Conservation (phyloP, 2,113 vertebrate genomes). For the Perognathus longimembris region DNA sequence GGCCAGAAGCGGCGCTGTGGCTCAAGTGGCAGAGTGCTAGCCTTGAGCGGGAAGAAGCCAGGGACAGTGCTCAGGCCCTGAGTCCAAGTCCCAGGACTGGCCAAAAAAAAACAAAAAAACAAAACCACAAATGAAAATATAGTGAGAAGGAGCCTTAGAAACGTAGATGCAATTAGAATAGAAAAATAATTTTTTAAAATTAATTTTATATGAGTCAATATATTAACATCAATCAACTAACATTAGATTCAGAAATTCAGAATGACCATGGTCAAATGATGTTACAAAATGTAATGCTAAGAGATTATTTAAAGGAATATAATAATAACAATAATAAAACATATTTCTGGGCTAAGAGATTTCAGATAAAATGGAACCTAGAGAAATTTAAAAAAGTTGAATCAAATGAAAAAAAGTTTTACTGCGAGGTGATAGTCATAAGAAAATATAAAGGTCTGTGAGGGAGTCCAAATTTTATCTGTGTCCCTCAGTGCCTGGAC, state of each 20-base stretch:
- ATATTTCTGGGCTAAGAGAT: neutral
- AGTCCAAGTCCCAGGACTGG: no score
- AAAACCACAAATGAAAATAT: neutral
- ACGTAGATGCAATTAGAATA: neutral
- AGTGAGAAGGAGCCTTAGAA: neutral
- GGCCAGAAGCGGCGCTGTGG: no score
- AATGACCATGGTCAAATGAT: neutral
- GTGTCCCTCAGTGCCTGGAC: no score
- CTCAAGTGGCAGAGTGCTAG: no score
- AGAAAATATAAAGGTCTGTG: neutral
- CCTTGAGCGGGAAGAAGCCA: no score
- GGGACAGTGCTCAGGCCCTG: no score
- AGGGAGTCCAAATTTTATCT: no score
- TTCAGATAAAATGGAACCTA: neutral
- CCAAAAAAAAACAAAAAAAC: neutral
- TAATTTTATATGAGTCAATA: neutral
- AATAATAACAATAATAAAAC: constrained; percentile 19
- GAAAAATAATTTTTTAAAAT: neutral
- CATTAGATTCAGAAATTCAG: neutral
- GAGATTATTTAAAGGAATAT: neutral
- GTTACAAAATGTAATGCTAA: neutral
- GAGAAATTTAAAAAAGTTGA: neutral
- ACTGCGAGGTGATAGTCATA: neutral
- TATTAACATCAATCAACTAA: neutral
- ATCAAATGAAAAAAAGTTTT: neutral